Percentiles rank a stretch among this genome's conserved stretches.
phyloP scores from a whole-genome alignment of 2,888 invertebrate genomes.

The Diarsia rubi region DNA sequence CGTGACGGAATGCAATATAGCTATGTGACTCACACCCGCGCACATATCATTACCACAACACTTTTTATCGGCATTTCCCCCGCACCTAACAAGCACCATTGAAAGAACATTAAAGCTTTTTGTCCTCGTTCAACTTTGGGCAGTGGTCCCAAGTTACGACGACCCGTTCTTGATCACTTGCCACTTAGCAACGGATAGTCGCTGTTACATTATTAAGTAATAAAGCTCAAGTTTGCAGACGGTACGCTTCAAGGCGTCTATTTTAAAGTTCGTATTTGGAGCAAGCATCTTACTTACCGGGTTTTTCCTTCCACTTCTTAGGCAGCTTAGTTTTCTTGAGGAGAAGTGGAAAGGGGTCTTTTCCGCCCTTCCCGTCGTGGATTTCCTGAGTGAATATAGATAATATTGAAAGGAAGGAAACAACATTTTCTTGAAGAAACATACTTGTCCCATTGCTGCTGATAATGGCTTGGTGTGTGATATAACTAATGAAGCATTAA shows the following conservation, averaged over 20 bases:
- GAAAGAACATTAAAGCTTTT: constrained; percentile 76
- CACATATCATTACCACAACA: constrained; percentile 72
- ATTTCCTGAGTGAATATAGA: constrained; percentile 88
- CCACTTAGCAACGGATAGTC: constrained; percentile 44
- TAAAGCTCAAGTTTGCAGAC: constrained; percentile 36
- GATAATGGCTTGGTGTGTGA: constrained; percentile 20
- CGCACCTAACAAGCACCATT: constrained; percentile 71
- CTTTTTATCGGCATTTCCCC: constrained; percentile 74
- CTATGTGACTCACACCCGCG: constrained; percentile 61
- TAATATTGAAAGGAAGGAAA: constrained; percentile 19
- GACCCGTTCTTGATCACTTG: constrained; percentile 58
- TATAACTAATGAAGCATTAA: constrained; percentile 53
- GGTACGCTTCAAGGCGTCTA: constrained; percentile 13
- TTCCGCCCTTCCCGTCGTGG: constrained; percentile 93
- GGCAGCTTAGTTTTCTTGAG: constrained; percentile 95
- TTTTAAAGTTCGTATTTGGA: constrained; percentile 33
- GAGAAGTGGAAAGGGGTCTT: constrained; percentile 94
- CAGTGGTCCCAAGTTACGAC: constrained; percentile 40
- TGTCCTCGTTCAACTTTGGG: constrained; percentile 61
- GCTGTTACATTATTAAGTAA: constrained; percentile 47
- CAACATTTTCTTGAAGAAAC: neutral
- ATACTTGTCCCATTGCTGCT: constrained; percentile 3
- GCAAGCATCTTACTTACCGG: constrained; percentile 84
- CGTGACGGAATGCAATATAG: constrained; percentile 65
- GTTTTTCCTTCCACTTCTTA: constrained; percentile 92